Base-by-base conservation (phyloP, 2,113 vertebrate genomes). In the Atrichornis clamosus region DNA sequence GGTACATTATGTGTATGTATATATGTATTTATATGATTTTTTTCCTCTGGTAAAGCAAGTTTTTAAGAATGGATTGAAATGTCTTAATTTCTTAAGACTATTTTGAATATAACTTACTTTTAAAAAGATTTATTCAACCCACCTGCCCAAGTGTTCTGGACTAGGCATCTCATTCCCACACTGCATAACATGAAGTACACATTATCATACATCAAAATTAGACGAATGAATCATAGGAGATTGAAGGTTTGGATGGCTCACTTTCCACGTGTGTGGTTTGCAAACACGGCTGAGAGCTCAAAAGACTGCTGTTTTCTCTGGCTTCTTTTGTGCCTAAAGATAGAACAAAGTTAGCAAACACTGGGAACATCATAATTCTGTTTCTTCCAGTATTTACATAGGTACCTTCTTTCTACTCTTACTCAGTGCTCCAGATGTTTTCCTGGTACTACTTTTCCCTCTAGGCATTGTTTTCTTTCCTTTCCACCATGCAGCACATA, bases 211-310 rank as follows among this genome's bases (percentile, higher is more conserved):
- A 82, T 79, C 62, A 76, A 94, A 94, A 78, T 82, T 49, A 87
- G 53, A 62, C 18, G 15, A 46, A 91, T 89, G 94, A 95, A 65
- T 89, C 89, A 94, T 3, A 93, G 37, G n/a, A 82, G 58, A 47
- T 15, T 73, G 39, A 91, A 84, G 82, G 60, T 75, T 85, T 85
- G 42, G 15, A 62, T 89, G 20, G 27, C 11, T 96, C 39, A 46
- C 27, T 93, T 82, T 75, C 41, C 49, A 44, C 35, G 11, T 35
- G 27, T 76, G 32, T 68, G 23, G 44, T 58, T 82, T 58, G 58
- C 20, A 87, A 85, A 89, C 30, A 16, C 7, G 24, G 1, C 41
- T 73, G 26, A 68, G 11, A 67, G 12, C 39, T 84, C 17, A 90
- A 62, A 76, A 89, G 14, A 59, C 3, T 69, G 20, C 28, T 76